Evolutionary conservation across 1,140 invertebrate species (phyloP).

Genomic region (Heliothis virescens): DNA sequence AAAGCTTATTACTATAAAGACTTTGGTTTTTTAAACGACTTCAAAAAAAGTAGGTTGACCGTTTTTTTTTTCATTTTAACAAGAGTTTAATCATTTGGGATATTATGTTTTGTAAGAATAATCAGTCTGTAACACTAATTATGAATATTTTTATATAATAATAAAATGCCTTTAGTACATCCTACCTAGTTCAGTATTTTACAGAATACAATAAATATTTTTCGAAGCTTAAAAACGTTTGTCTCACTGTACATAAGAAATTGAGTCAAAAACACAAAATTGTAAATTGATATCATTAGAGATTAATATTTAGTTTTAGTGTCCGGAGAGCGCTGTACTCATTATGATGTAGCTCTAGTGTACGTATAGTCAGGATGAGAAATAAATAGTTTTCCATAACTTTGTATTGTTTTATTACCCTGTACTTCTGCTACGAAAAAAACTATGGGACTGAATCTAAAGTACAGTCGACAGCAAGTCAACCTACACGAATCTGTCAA

Average conservation of each 20-base stretch:
- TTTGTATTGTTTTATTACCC: conserved; percentile 20
- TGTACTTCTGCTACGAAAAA: background rate
- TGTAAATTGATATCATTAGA: conserved; percentile 49
- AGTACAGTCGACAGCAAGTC: no score
- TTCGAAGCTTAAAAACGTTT: conserved; percentile 16
- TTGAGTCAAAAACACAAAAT: conserved; percentile 47
- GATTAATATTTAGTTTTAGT: conserved; percentile 48
- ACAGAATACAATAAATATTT: conserved; percentile 33
- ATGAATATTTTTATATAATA: conserved; percentile 36
- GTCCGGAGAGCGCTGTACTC: conserved; percentile 39
- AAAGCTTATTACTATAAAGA: no score
- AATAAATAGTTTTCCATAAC: conserved; percentile 57
- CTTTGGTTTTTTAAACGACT: no score
- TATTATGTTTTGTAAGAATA: no score
- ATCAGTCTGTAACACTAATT: background rate
- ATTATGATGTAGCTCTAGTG: conserved; percentile 42
- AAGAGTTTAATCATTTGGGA: no score
- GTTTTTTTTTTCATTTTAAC: no score
- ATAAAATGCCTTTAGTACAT: conserved; percentile 26
- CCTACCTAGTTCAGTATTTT: conserved; percentile 35
- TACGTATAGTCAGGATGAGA: conserved; percentile 52
- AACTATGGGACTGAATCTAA: background rate
- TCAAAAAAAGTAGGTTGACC: no score
- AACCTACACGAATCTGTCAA: no score
- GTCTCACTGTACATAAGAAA: conserved; percentile 42